Percentiles rank a stretch among this genome's conserved stretches.
phyloP scores from a whole-genome alignment of 2,113 vertebrate genomes.

The Muscicapa adusta region DNA sequence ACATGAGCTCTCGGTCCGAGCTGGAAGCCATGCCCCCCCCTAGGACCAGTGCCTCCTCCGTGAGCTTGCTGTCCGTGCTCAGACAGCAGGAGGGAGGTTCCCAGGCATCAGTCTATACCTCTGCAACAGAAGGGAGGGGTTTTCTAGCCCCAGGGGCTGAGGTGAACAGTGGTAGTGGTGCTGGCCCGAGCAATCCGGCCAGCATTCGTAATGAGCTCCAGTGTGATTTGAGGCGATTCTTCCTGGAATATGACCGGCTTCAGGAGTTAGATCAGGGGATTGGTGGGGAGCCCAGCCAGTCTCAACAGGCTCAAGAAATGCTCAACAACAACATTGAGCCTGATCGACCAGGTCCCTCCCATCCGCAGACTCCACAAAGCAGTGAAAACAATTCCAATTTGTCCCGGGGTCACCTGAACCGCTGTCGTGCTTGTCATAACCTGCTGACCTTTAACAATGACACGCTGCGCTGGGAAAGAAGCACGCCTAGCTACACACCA shows the following conservation, averaged over 20 bases:
- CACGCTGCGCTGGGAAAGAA: slow-evolving; percentile 96
- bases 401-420: slow-evolving; percentile 89
- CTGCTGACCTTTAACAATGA: slow-evolving; percentile 98
- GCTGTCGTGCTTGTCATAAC: slow-evolving; percentile 98
- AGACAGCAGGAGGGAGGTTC: slow-evolving; percentile 91
- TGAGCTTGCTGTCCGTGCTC: slow-evolving; percentile 90
- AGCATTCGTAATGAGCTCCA: slow-evolving; percentile 93
- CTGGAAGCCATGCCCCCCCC: slow-evolving; percentile 86
- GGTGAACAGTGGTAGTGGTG: slow-evolving; percentile 70
- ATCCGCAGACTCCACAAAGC: slow-evolving; percentile 78
- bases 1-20: slow-evolving; percentile 76
- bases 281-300: slow-evolving; percentile 73
- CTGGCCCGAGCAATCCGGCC: slow-evolving; percentile 83
- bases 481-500: slow-evolving; percentile 82
- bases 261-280: slow-evolving; percentile 89
- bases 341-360: slow-evolving; percentile 86
- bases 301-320: slow-evolving; percentile 89
- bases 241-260: slow-evolving; percentile 94
- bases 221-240: slow-evolving; percentile 96
- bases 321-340: slow-evolving; percentile 95
- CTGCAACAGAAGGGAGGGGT: slow-evolving; percentile 90
- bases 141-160: slow-evolving; percentile 78
- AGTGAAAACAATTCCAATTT: slow-evolving; percentile 82
- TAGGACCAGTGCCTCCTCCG: slow-evolving; percentile 92
- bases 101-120: slow-evolving; percentile 93